Percentiles rank a stretch among this genome's conserved stretches.
phyloP scores from a whole-genome alignment of 2,888 invertebrate genomes.

The Seira sanloemensis region DNA sequence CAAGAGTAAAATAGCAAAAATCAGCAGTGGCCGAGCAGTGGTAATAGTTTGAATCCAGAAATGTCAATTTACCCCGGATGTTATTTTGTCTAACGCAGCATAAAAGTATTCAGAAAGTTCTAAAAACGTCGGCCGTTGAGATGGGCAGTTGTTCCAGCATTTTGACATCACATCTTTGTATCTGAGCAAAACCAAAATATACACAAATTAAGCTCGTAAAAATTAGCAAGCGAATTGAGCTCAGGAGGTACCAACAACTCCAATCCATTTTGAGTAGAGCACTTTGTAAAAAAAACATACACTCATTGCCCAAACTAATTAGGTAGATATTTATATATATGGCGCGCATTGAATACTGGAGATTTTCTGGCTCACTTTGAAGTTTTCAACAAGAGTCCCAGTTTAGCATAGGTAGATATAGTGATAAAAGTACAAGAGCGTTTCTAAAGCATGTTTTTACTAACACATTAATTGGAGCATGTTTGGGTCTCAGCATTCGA shows the following conservation, averaged over 20 bases:
- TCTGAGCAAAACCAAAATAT: conserved; percentile 14
- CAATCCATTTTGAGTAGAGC: no score
- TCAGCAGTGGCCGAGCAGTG: no score
- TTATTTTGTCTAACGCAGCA: conserved; percentile 28
- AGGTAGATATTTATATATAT: no score
- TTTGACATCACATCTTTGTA: conserved; percentile 31
- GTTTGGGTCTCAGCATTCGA: conserved; percentile 33
- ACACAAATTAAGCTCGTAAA: not conserved
- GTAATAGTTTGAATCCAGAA: not conserved
- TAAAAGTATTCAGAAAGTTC: conserved; percentile 35
- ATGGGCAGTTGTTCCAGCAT: conserved; percentile 37
- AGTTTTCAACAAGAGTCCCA: no score
- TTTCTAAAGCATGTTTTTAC: conserved; percentile 2
- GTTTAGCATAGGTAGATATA: no score
- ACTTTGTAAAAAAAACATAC: not conserved
- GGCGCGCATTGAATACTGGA: not conserved
- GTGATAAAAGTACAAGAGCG: no score
- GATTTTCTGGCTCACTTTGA: no score
- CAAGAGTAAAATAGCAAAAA: not conserved
- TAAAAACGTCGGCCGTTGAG: conserved; percentile 29
- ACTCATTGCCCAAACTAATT: not conserved
- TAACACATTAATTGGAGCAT: conserved; percentile 41
- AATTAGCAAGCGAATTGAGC: no score
- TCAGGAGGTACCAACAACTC: no score
- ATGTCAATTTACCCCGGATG: conserved; percentile 18